phyloP scores from a whole-genome alignment of 2,113 vertebrate species.

The Pelodiscus sinensis region DNA sequence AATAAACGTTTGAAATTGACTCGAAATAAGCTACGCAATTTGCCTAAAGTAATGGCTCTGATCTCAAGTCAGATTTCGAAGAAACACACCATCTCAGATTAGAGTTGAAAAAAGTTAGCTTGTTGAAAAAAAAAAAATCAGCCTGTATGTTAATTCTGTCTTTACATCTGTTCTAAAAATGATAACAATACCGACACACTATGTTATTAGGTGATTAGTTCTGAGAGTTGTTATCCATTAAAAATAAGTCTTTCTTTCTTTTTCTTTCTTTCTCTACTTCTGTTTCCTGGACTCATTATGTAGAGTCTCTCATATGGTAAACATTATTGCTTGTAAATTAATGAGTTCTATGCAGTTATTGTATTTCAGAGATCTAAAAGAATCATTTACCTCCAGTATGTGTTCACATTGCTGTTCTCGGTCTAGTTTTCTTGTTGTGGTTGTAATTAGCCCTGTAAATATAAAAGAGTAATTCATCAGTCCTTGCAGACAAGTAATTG shows the following conservation, averaged over 20 bases:
- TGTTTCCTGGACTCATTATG: not conserved
- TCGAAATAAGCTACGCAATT: too few species aligned
- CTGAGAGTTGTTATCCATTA: not conserved
- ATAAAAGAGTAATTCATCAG: constrained; percentile 40
- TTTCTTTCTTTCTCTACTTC: not conserved
- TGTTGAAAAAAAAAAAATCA: not conserved
- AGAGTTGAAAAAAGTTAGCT: not conserved
- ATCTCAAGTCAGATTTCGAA: not conserved
- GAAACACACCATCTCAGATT: not conserved
- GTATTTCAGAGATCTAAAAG: constrained; percentile 15
- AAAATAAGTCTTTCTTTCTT: not conserved
- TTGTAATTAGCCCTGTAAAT: constrained; percentile 90
- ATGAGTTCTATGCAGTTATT: not conserved
- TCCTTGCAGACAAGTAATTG: constrained; percentile 21
- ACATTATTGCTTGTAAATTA: not conserved
- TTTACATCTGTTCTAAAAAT: not conserved
- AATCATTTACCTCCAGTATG: constrained; percentile 90
- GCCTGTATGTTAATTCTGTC: not conserved
- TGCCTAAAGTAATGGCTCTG: not conserved
- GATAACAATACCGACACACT: not conserved
- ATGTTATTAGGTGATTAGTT: not conserved
- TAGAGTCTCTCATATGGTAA: not conserved
- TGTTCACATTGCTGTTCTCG: constrained; percentile 95
- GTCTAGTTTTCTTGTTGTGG: constrained; percentile 94
- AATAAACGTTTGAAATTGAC: not conserved